Base-by-base conservation (phyloP, 2,797 vertebrate genomes). In the Poecilia velifera region DNA sequence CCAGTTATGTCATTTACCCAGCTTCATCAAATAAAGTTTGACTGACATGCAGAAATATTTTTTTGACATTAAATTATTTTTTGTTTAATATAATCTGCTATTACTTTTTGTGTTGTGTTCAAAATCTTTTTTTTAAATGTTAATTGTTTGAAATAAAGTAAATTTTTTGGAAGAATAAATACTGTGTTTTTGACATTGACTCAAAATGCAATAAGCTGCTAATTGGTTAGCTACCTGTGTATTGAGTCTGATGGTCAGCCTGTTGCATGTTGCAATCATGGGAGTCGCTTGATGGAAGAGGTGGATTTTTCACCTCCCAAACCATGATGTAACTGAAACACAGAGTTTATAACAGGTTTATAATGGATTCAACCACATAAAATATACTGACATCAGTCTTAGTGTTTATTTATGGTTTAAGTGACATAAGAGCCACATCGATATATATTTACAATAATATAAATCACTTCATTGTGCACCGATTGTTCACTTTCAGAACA, bases 281-380 rank as follows among this genome's bases (percentile, higher is more conserved):
- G 91, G 82, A 94, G 90, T 95, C 96, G 86, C 92, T 94, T 95
- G 93, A 96, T 91, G 88, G 95, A 95, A 92, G 93, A n/a, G 84
- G 75, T 4, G 90, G 87, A 73, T 89, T 97, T 95, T 97, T 96
- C 91, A 98, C 95, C 96, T 98, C 96, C 98, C 98, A 99, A 93
- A 99, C 97, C 98, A 98, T 99, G 93, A 98, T 98, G 96, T 22
- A 55, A 70, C 87, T 90, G 59, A 84, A 90, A 89, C 55, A 78
- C 28, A 70, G 1, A 82, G 2, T 6, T 51, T 12, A 43, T 1
- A 51, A 31, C 45, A 31, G 20, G 14, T 39, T 20, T 14, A 34
- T 36, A 13, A 72, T 12, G 25, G 0, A 3, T 3, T 20, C 31
- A 66, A 9, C 3, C 3, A 36, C 16, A 20, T 39, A 20, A 39